phyloP scores from a whole-genome alignment of 1,140 invertebrate genomes.

The Gryon sp. region DNA sequence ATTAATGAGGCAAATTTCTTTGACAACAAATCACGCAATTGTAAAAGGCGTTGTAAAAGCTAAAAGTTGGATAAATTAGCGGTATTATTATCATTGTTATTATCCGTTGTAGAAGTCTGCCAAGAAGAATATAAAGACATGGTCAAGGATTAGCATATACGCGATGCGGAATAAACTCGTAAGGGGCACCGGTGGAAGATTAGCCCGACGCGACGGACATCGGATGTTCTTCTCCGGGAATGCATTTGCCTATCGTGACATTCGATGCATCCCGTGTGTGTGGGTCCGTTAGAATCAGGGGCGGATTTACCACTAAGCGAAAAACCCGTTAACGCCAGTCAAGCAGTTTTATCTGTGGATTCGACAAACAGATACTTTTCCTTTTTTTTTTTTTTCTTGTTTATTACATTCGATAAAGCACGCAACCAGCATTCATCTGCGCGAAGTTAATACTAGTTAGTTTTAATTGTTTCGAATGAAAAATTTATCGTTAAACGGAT shows the following conservation, averaged over 20 bases:
- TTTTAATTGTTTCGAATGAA: conserved; percentile 5
- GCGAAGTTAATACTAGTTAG: background rate
- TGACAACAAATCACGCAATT: conserved; percentile 10
- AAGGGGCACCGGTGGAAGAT: conserved; percentile 40
- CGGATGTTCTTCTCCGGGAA: conserved; percentile 28
- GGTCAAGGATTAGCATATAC: conserved; percentile 31
- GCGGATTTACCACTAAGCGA: conserved; percentile 50
- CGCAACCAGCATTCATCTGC: conserved; percentile 9
- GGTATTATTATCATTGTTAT: conserved; percentile 30
- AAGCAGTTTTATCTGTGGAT: conserved; percentile 31
- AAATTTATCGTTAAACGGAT: background rate
- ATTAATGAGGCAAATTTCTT: conserved; percentile 8
- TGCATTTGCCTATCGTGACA: conserved; percentile 58
- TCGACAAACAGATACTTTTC: conserved; percentile 7
- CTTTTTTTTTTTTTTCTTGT: conserved; percentile 42
- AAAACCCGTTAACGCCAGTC: conserved; percentile 55
- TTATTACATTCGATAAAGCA: conserved; percentile 50
- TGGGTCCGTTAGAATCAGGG: conserved; percentile 54
- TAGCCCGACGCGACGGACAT: conserved; percentile 45
- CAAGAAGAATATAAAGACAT: conserved; percentile 45
- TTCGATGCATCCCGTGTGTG: conserved; percentile 29
- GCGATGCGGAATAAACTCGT: conserved; percentile 47
- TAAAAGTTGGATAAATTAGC: conserved; percentile 32
- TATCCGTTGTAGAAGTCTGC: too few species aligned
- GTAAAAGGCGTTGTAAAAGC: conserved; percentile 13